Evolutionary conservation across 2,113 vertebrate genomes (phyloP).

Genomic region (Sylvilagus bachmani): DNA sequence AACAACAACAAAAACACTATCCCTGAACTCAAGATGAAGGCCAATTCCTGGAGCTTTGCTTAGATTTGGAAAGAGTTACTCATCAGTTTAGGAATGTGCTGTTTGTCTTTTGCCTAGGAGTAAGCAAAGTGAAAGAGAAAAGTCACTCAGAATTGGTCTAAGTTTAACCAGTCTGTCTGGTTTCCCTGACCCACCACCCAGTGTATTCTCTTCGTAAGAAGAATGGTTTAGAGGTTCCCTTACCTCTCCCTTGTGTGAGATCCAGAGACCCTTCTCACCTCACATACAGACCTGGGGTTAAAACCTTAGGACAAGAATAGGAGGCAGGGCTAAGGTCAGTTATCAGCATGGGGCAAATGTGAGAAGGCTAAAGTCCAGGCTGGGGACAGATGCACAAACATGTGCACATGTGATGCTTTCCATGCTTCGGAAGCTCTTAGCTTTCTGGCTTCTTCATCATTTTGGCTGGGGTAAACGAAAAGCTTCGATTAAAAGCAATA

Average conservation of each 20-base stretch:
- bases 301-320: neutral
- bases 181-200: neutral
- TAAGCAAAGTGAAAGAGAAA: slow-evolving; percentile 10
- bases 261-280: neutral
- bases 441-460: neutral
- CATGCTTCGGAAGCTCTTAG: neutral
- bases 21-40: neutral
- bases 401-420: neutral
- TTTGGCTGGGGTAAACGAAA: neutral
- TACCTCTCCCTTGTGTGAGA: neutral
- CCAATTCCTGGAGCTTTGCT: neutral
- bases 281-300: neutral
- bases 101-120: slow-evolving; percentile 9
- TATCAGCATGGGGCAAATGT: slow-evolving; percentile 18
- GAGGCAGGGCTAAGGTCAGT: neutral
- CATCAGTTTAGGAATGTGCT: neutral
- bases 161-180: neutral
- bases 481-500: neutral
- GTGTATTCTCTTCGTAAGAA: neutral
- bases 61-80: neutral
- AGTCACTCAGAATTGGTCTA: neutral
- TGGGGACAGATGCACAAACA: slow-evolving; percentile 45
- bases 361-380: neutral
- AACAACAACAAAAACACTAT: neutral
- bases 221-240: neutral